Percentiles rank a stretch among this genome's conserved stretches.
Conservation (phyloP, 2,888 invertebrate species). For the Crepidodera aurea region DNA sequence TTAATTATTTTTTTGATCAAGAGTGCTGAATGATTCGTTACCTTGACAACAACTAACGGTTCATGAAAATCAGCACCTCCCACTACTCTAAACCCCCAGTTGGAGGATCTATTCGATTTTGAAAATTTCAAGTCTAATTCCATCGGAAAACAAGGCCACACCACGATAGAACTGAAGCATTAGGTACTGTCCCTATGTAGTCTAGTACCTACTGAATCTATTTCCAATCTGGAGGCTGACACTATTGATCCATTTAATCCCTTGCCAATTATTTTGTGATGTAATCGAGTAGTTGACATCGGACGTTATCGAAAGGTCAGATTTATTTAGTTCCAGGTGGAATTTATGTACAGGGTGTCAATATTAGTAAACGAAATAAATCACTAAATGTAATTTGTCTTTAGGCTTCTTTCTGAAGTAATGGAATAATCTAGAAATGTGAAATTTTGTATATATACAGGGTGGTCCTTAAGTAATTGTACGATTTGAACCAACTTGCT, state of each 20-base stretch:
- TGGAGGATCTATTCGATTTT: constrained; percentile 66
- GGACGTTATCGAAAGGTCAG: background rate
- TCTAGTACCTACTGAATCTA: background rate
- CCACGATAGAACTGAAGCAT: background rate
- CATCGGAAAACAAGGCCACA: constrained; percentile 62
- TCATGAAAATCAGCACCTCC: constrained; percentile 79
- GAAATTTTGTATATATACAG: no score
- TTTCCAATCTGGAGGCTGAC: constrained; percentile 1
- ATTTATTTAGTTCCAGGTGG: constrained; percentile 16
- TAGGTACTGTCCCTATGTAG: background rate
- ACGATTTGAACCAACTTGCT: no score
- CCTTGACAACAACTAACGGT: constrained; percentile 79
- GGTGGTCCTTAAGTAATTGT: no score
- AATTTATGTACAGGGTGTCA: background rate
- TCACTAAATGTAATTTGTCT: no score
- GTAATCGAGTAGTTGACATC: background rate
- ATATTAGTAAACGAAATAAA: no score
- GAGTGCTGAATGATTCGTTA: constrained; percentile 50
- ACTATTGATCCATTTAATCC: constrained; percentile 7
- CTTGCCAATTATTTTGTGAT: constrained; percentile 12
- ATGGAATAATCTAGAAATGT: no score
- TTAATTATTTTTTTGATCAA: background rate
- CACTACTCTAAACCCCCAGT: constrained; percentile 81
- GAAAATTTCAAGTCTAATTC: constrained; percentile 73
- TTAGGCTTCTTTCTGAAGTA: no score